Percentiles rank a stretch among this genome's conserved stretches.
These are phyloP conservation scores for Tadarida brasiliensis DNA, from an alignment of 2,797 vertebrate species.

Conservation along the genomic window DNA sequence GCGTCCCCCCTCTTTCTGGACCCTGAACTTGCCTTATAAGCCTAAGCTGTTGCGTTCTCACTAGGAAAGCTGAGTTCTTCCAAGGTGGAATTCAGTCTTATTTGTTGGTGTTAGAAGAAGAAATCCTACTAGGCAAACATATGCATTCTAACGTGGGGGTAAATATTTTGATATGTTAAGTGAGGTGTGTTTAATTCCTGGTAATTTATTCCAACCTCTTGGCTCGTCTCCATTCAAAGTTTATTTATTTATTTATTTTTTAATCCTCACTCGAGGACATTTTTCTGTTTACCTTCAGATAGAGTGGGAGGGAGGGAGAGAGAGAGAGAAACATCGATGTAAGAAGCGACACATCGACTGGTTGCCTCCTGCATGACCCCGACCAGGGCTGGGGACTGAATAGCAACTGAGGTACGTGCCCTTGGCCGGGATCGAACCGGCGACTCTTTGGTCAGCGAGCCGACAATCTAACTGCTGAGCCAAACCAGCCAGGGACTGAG, in stretches of 20 bases:
- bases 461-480: too few relatives aligned
- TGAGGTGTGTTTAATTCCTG: conserved; percentile 23
- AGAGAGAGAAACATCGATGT: too few relatives aligned
- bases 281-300: too few relatives aligned
- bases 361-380: too few relatives aligned
- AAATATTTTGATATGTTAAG: neutral
- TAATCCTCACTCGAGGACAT: too few relatives aligned
- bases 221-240: neutral
- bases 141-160: neutral
- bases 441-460: too few relatives aligned
- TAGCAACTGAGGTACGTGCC: too few relatives aligned
- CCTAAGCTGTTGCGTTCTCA: neutral
- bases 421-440: too few relatives aligned
- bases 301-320: too few relatives aligned
- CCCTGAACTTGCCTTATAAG: conserved; percentile 69
- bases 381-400: too few relatives aligned
- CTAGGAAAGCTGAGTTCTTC: neutral
- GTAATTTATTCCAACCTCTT: neutral
- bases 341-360: too few relatives aligned
- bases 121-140: neutral
- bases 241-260: neutral
- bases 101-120: neutral
- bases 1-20: conserved; percentile 69
- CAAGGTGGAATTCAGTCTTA: neutral
- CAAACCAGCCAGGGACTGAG: too few relatives aligned